These are phyloP conservation scores for Corydoras sp. DNA, from an alignment of 2,113 vertebrate genomes.

Conservation along the genomic window DNA sequence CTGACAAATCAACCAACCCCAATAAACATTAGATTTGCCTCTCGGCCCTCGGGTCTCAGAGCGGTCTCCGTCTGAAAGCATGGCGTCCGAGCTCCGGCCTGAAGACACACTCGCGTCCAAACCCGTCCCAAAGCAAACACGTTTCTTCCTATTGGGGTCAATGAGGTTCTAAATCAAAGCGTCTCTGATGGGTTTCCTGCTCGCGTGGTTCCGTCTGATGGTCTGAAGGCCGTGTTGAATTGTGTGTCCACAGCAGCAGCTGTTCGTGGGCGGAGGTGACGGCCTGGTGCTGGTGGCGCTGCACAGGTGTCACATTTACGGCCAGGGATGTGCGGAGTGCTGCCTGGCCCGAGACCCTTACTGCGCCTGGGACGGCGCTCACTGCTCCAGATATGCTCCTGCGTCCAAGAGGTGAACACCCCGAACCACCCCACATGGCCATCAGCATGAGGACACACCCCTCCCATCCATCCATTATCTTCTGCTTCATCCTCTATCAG, in stretches of 20 bases:
- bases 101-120: too few relatives aligned
- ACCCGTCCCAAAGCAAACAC: too few relatives aligned
- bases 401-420: conserved; percentile 83
- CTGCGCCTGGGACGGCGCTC: conserved; percentile 94
- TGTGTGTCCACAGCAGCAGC: conserved; percentile 77
- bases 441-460: too few relatives aligned
- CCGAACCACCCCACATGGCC: neutral
- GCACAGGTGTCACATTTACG: conserved; percentile 91
- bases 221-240: conserved; percentile 17
- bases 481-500: too few relatives aligned
- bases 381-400: conserved; percentile 86
- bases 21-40: too few relatives aligned
- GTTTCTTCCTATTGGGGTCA: too few relatives aligned
- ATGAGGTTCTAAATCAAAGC: too few relatives aligned
- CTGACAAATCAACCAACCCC: too few relatives aligned
- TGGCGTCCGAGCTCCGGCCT: too few relatives aligned
- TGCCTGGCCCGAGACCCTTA: conserved; percentile 96
- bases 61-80: too few relatives aligned
- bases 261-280: conserved; percentile 85
- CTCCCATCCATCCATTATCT: too few relatives aligned
- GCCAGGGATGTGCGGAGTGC: conserved; percentile 92
- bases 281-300: conserved; percentile 87
- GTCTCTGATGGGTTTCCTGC: conserved; percentile 18
- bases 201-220: conserved; percentile 20
- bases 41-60: too few relatives aligned